Evolutionary conservation across 2,113 vertebrate genomes (phyloP), one percentile per base, ranked within the genome.

Genomic region (Gymnogyps californianus): DNA sequence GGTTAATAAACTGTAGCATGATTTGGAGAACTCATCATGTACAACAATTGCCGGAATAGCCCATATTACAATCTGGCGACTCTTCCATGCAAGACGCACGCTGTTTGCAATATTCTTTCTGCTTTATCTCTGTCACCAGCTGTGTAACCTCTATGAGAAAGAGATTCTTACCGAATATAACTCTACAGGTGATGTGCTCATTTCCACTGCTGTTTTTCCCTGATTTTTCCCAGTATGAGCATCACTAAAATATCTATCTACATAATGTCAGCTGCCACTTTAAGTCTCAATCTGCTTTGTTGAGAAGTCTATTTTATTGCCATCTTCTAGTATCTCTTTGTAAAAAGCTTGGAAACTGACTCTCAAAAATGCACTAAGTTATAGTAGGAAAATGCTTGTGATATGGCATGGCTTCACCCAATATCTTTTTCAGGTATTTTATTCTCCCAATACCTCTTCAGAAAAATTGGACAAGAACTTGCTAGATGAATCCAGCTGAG

Each of bases 111-210:
- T 94, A 72, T 47, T 87, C 40, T 57, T 87, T 81, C 75, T 86
- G 28, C 75, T 91, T 94, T 85, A 91, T 80, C 70, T 97, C 36
- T 13, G 81, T 71, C 34, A 70, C 84, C 91, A 95, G 83, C 94
- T 94, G 89, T 65, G 74, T 91, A 84, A 91, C 65, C 47, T 71
- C 67, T 75, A 5, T 66, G 31, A 88, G 59, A 79, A n/a, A 61
- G 19, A 77, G 38, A 26, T 16, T 78, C 34, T 77, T 61, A 59
- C 54, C 1, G 10, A 89, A 76, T 54, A 17, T 69, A 94, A 66
- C 57, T 42, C 77, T 89, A 72, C 52, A 79, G 70, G 69, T 93
- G 69, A 91, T 57, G 52, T 87, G 34, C 21, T 89, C 29, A 11
- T 77, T 91, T 89, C 86, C 51, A 75, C 14, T 79, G 34, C 34